phyloP scores from a whole-genome alignment of 1,140 invertebrate species.

The Danaus plexippus region DNA sequence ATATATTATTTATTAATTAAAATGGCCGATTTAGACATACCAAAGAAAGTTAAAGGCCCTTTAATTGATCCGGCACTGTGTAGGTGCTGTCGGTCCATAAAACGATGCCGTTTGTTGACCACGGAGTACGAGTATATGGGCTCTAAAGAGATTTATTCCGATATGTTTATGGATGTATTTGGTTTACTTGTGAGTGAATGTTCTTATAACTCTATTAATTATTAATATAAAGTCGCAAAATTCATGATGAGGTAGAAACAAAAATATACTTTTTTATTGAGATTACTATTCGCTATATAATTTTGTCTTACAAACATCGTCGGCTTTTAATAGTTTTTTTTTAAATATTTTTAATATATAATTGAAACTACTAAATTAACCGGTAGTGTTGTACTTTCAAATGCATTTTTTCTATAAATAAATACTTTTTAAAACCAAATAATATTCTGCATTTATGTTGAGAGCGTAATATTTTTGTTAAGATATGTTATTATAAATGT shows the following conservation, averaged over 20 bases:
- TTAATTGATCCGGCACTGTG: slow-evolving; percentile 46
- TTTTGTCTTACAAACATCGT: too few species aligned
- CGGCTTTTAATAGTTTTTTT: too few species aligned
- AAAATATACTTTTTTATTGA: background rate
- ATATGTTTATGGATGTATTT: slow-evolving; percentile 57
- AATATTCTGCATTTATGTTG: too few species aligned
- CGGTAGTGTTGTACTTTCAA: too few species aligned
- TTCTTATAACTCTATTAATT: slow-evolving; percentile 4
- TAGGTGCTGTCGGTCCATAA: slow-evolving; percentile 51
- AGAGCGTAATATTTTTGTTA: too few species aligned
- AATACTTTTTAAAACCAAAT: too few species aligned
- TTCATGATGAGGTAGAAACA: background rate
- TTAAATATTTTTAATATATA: too few species aligned
- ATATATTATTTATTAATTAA: background rate
- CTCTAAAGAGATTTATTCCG: slow-evolving; percentile 49
- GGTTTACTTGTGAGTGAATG: slow-evolving; percentile 38
- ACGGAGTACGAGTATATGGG: slow-evolving; percentile 46
- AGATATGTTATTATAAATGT: too few species aligned
- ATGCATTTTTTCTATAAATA: too few species aligned
- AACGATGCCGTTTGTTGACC: slow-evolving; percentile 50
- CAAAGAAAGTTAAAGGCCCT: slow-evolving; percentile 36
- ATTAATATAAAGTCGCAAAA: background rate
- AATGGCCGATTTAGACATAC: slow-evolving; percentile 7
- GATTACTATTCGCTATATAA: background rate
- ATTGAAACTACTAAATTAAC: too few species aligned